Conservation (phyloP, 92 coral and sea anemone genomes). For the Pocillopora meandrina region DNA sequence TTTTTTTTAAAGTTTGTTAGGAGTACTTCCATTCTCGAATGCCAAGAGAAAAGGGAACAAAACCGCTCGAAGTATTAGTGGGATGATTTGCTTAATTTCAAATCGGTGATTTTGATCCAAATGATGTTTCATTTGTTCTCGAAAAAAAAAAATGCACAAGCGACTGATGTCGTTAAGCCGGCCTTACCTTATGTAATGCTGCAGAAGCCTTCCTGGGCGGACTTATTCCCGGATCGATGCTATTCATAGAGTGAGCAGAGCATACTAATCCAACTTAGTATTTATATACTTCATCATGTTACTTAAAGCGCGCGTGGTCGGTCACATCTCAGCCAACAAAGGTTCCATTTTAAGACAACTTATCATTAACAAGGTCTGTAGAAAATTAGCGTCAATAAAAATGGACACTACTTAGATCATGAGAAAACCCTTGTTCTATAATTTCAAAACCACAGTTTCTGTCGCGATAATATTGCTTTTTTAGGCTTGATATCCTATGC, state of each 20-base stretch:
- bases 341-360: conserved; percentile 5
- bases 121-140: too few species aligned
- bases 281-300: background rate
- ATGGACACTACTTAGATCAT: conserved; percentile 4
- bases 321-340: background rate
- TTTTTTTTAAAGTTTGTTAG: too few species aligned
- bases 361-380: background rate
- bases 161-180: too few species aligned
- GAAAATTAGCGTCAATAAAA: conserved; percentile 18
- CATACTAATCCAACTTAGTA: background rate
- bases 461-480: conserved; percentile 9
- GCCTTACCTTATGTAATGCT: too few species aligned
- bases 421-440: background rate
- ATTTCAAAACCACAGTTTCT: conserved; percentile 20
- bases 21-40: too few species aligned
- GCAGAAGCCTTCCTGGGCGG: too few species aligned
- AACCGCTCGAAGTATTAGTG: too few species aligned
- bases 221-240: too few species aligned
- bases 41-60: too few species aligned
- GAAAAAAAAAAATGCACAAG: too few species aligned
- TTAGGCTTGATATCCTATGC: background rate
- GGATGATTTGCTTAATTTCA: too few species aligned
- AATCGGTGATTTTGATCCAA: too few species aligned
- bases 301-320: conserved; percentile 1
- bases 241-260: background rate